These are phyloP conservation scores for Graphium colonna DNA, from an alignment of 2,888 invertebrate species.

Conservation along the genomic window DNA sequence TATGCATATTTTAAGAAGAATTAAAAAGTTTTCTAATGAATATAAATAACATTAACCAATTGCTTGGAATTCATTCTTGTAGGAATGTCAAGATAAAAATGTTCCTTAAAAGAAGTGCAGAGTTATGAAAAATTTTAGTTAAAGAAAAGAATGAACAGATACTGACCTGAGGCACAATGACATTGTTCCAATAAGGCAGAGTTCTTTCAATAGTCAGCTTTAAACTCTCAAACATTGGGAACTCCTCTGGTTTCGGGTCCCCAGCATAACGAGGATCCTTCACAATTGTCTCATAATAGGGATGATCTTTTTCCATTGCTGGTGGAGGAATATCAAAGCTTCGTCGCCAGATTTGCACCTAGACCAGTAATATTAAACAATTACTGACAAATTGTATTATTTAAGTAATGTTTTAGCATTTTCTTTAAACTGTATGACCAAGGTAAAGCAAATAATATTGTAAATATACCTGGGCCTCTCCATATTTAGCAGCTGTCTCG, in stretches of 20 bases:
- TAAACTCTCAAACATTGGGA: constrained; percentile 91
- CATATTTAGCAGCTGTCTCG: constrained; percentile 91
- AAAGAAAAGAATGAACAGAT: too few relatives aligned
- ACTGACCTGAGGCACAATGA: constrained; percentile 84
- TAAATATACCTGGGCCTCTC: constrained; percentile 85
- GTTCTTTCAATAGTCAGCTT: constrained; percentile 90
- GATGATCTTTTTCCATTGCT: constrained; percentile 87
- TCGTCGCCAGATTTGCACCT: constrained; percentile 92
- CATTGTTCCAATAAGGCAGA: constrained; percentile 92
- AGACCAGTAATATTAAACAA: not conserved
- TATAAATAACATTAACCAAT: too few relatives aligned
- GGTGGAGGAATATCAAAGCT: constrained; percentile 92
- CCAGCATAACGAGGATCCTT: constrained; percentile 87
- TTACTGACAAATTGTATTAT: too few relatives aligned
- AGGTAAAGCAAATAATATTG: too few relatives aligned
- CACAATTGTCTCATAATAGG: constrained; percentile 86
- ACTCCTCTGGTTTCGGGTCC: constrained; percentile 86
- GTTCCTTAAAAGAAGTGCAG: too few relatives aligned
- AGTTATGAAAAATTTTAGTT: too few relatives aligned
- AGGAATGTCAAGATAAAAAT: too few relatives aligned
- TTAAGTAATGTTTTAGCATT: too few relatives aligned
- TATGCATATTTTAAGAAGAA: too few relatives aligned
- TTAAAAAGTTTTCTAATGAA: too few relatives aligned
- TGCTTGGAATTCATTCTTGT: too few relatives aligned
- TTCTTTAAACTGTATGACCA: too few relatives aligned